phyloP scores from a whole-genome alignment of 53 echinoderm and acorn worm genomes.

The Holothuria leucospilota region DNA sequence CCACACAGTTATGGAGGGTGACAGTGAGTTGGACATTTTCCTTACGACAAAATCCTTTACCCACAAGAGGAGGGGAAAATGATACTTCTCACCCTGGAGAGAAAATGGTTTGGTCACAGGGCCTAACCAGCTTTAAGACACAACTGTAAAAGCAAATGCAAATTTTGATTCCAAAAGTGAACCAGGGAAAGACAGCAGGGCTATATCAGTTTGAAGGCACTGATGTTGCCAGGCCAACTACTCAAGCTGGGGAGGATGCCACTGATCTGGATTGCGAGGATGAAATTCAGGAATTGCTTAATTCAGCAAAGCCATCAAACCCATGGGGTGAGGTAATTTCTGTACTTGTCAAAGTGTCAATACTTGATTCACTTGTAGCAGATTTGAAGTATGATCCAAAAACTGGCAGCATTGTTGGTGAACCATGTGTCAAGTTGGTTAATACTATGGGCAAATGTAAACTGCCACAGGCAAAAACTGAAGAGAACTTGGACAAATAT shows the following conservation, averaged over 20 bases:
- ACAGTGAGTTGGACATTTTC: too few relatives aligned
- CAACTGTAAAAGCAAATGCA: neutral
- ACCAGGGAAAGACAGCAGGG: neutral
- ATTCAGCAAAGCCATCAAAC: neutral
- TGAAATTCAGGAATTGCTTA: too few relatives aligned
- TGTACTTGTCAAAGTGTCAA: neutral
- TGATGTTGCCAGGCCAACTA: neutral
- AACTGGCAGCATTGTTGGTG: neutral
- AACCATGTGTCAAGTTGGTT: neutral
- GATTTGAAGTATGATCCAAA: constrained; percentile 7
- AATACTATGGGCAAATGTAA: neutral
- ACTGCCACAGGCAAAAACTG: neutral
- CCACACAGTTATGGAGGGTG: too few relatives aligned
- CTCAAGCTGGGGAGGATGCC: neutral
- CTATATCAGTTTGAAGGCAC: neutral
- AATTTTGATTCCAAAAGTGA: neutral
- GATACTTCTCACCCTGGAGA: too few relatives aligned
- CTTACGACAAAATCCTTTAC: too few relatives aligned
- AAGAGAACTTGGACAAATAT: neutral
- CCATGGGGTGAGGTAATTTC: neutral
- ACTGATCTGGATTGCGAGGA: constrained; percentile 7
- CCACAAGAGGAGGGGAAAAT: too few relatives aligned
- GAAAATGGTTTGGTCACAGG: too few relatives aligned
- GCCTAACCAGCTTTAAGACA: too few relatives aligned
- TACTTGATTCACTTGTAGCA: constrained; percentile 10